Conservation (phyloP, 2,113 vertebrate genomes). For the Nesogale talazaci region DNA sequence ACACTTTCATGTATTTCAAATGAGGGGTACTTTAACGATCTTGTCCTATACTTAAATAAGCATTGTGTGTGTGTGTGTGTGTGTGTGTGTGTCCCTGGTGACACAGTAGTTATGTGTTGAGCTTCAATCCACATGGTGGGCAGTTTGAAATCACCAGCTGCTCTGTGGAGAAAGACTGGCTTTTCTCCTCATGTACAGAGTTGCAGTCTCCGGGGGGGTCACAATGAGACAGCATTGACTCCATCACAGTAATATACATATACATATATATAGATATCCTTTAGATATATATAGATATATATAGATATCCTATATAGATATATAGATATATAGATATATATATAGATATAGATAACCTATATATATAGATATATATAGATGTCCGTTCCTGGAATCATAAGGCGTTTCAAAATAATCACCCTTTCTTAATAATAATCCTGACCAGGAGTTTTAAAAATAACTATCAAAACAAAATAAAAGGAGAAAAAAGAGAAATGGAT, state of each 20-base stretch:
- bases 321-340: too few relatives aligned
- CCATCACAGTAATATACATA: too few relatives aligned
- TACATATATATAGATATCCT: not conserved
- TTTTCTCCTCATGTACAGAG: too few relatives aligned
- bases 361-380: not conserved
- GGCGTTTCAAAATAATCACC: not conserved
- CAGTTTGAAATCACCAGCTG: too few relatives aligned
- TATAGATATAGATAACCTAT: too few relatives aligned
- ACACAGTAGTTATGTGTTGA: too few relatives aligned
- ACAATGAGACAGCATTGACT: too few relatives aligned
- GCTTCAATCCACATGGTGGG: too few relatives aligned
- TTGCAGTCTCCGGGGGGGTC: too few relatives aligned
- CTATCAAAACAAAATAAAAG: not conserved
- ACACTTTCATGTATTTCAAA: not conserved
- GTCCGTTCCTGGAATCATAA: constrained; percentile 28
- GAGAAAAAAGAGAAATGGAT: not conserved
- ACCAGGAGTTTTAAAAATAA: constrained; percentile 16
- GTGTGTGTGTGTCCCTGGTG: too few relatives aligned
- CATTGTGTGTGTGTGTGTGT: not conserved
- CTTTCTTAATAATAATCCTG: constrained; percentile 43
- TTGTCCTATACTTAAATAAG: not conserved
- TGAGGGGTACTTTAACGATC: not conserved
- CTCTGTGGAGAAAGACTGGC: too few relatives aligned
- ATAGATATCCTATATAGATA: not conserved
- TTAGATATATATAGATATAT: not conserved